Base-by-base conservation (phyloP, 2,113 vertebrate species). In the Leptobrachium ailaonicum region DNA sequence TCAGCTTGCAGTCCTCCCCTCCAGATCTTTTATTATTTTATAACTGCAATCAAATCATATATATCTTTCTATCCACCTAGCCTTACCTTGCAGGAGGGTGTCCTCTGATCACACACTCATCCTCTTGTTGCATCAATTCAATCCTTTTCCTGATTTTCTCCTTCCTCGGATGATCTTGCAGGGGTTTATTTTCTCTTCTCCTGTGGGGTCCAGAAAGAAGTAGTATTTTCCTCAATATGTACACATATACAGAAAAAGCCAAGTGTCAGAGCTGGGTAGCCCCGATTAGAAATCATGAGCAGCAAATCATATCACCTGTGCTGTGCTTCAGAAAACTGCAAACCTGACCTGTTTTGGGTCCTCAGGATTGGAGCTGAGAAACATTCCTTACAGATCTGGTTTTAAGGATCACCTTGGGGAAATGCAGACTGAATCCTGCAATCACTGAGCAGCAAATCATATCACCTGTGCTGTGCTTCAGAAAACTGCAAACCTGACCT, bases 1-100 rank as follows among this genome's bases (percentile, higher is more conserved):
- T 50, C 42, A 47, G 12, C n/a, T 32, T 4, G 6, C 44, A 43
- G 53, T 47, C 53, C n/a, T 2, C 56, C 11, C 63, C 83, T 68
- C 43, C 66, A 84, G 82, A 56, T 75, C 63, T 66, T 72, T 54
- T 80, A 8, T 8, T 8, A 5, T 8, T 50, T 50, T 8, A 4
- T 50, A 8, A 50, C 60, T 2, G 77, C 50, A 62, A 71, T 82
- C 58, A 83, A 76, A 80, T 75, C 77, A 85, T 86, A 85, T 79
- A 68, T 82, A 70, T 82, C 75, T 74, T 75, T 77, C 84, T 86
- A 85, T 79, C 70, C 82, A 70, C 83, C 75, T 74, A 82, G 80
- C 78, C 92, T 85, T 94, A 95, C 93, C 93, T 93, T 89, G 72
- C 84, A 77, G 4, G 41, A 56, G 6, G 47, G 84, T 87, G 85